Conservation (phyloP, 2,797 vertebrate species). For the Cryptoblepharus egeriae region DNA sequence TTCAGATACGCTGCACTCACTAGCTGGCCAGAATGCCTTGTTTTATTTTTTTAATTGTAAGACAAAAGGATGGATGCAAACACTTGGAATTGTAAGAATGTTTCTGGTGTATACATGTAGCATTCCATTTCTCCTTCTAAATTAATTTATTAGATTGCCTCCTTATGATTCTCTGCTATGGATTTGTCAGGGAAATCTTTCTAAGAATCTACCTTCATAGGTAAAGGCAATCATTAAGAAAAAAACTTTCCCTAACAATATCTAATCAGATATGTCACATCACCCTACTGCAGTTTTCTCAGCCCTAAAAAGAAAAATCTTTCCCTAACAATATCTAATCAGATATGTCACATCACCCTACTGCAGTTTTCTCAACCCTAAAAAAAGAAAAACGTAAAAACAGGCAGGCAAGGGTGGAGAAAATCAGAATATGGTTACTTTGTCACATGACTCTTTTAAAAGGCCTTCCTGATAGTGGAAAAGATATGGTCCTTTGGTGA, state of each 20-base stretch:
- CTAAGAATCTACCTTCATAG: constrained; percentile 24
- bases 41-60: constrained; percentile 46
- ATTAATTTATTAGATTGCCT: constrained; percentile 18
- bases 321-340: not conserved
- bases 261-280: too few species aligned
- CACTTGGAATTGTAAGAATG: not conserved
- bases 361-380: too few species aligned
- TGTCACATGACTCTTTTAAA: too few species aligned
- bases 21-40: constrained; percentile 55
- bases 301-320: too few species aligned
- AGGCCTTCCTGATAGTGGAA: too few species aligned
- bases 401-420: too few species aligned
- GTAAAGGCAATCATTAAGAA: constrained; percentile 16
- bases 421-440: too few species aligned
- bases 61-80: constrained; percentile 8
- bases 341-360: too few species aligned
- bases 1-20: constrained; percentile 29
- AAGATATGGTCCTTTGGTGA: too few species aligned
- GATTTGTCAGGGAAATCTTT: constrained; percentile 20
- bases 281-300: too few species aligned
- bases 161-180: not conserved
- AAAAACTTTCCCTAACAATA: too few species aligned
- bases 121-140: not conserved
- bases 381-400: too few species aligned
- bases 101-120: constrained; percentile 25